phyloP scores from a whole-genome alignment of 2,113 vertebrate species.

The Brachyistius frenatus region DNA sequence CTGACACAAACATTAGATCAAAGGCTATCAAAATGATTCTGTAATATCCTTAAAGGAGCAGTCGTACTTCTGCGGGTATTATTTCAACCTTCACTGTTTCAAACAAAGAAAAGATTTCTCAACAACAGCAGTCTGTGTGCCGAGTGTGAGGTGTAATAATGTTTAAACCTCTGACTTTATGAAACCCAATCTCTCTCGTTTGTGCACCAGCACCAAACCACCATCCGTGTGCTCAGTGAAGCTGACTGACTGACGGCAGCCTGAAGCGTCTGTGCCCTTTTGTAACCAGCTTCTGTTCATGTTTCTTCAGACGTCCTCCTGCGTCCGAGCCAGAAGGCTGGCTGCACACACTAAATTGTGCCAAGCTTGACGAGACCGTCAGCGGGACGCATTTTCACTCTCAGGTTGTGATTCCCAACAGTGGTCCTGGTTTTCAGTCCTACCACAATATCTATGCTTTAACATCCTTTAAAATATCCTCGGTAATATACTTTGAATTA shows the following conservation, averaged over 20 bases:
- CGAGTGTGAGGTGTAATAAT: too few species aligned
- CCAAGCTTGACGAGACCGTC: too few species aligned
- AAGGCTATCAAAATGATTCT: too few species aligned
- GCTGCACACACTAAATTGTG: too few species aligned
- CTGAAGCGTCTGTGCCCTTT: background rate
- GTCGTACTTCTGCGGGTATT: background rate
- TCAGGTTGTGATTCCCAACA: too few species aligned
- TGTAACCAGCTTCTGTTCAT: conserved; percentile 4
- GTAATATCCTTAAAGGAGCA: too few species aligned
- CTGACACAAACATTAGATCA: background rate
- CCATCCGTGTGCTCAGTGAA: background rate
- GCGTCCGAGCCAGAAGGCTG: background rate
- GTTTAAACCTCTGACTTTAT: background rate
- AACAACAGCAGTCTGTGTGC: too few species aligned
- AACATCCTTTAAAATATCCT: too few species aligned
- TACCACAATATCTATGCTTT: too few species aligned
- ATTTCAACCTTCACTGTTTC: conserved; percentile 6
- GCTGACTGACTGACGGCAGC: conserved; percentile 8
- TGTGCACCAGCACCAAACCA: background rate
- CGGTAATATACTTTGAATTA: too few species aligned
- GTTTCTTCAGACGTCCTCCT: background rate
- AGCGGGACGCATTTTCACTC: too few species aligned
- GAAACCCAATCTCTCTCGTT: background rate
- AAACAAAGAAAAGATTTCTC: background rate
- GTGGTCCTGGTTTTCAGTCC: too few species aligned